These are phyloP conservation scores for Cataglyphis cursor DNA, from an alignment of 2,888 invertebrate species.

Conservation along the genomic window DNA sequence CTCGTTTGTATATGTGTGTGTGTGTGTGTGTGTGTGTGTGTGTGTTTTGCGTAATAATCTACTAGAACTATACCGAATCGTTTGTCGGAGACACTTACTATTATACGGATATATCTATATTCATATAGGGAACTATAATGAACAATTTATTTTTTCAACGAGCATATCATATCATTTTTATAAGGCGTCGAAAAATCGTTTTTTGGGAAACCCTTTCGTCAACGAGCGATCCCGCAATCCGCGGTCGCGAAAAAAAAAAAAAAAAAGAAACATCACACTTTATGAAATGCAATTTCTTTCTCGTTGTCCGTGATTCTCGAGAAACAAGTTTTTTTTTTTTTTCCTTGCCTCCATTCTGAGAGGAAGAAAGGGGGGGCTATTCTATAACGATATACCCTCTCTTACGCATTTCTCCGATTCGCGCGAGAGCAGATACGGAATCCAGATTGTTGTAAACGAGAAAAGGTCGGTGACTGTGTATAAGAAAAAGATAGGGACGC, in stretches of 20 bases:
- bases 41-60: conserved; percentile 69
- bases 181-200: conserved; percentile 77
- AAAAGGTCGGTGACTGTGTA: neutral
- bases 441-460: conserved; percentile 42
- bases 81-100: conserved; percentile 77
- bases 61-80: conserved; percentile 82
- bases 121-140: conserved; percentile 83
- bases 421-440: conserved; percentile 34
- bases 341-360: conserved; percentile 30
- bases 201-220: conserved; percentile 72
- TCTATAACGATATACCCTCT: conserved; percentile 29
- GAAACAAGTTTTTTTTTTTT: conserved; percentile 47
- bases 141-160: conserved; percentile 87
- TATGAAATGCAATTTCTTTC: conserved; percentile 62
- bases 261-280: conserved; percentile 68
- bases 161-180: conserved; percentile 87
- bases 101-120: conserved; percentile 85
- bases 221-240: conserved; percentile 63
- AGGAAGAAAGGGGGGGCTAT: neutral
- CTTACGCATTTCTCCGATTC: conserved; percentile 48
- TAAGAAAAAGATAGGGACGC: conserved; percentile 16
- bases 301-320: conserved; percentile 19
- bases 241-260: conserved; percentile 58
- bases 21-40: conserved; percentile 61
- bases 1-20: conserved; percentile 58